phyloP scores from a whole-genome alignment of 2,113 vertebrate genomes.

The Anarrhichthys ocellatus region DNA sequence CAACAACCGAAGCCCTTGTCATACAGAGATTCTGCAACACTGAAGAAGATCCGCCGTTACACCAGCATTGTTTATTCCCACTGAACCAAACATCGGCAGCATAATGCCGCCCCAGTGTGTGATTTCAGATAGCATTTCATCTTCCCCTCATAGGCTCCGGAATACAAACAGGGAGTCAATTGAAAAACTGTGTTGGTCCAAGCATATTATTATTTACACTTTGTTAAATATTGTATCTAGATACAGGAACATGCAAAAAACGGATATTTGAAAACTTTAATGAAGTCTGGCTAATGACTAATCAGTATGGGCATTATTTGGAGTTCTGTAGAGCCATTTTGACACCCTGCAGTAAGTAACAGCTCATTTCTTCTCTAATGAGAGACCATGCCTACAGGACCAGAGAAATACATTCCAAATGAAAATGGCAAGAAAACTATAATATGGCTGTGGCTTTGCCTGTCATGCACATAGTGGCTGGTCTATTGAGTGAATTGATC shows the following conservation, averaged over 20 bases:
- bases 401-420: conserved; percentile 27
- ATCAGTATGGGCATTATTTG: not conserved
- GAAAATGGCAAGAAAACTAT: conserved; percentile 54
- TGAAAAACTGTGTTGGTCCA: not conserved
- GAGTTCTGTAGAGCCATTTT: not conserved
- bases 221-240: not conserved
- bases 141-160: not conserved
- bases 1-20: not conserved
- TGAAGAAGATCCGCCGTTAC: no score
- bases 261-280: not conserved
- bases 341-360: conserved; percentile 17
- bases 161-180: not conserved
- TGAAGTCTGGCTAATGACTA: not conserved
- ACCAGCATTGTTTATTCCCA: no score
- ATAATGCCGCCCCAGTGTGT: no score
- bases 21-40: not conserved
- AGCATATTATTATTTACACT: not conserved
- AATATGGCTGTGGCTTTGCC: conserved; percentile 57
- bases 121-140: not conserved
- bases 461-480: conserved; percentile 74
- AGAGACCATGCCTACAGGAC: conserved; percentile 21
- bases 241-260: not conserved
- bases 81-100: no score
- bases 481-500: conserved; percentile 76
- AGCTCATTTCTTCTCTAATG: conserved; percentile 54